A percentile compares a stretch with the other conserved stretches of the same genome.
phyloP scores from a whole-genome alignment of 92 coral and sea anemone genomes.

The Heteractis magnifica region DNA sequence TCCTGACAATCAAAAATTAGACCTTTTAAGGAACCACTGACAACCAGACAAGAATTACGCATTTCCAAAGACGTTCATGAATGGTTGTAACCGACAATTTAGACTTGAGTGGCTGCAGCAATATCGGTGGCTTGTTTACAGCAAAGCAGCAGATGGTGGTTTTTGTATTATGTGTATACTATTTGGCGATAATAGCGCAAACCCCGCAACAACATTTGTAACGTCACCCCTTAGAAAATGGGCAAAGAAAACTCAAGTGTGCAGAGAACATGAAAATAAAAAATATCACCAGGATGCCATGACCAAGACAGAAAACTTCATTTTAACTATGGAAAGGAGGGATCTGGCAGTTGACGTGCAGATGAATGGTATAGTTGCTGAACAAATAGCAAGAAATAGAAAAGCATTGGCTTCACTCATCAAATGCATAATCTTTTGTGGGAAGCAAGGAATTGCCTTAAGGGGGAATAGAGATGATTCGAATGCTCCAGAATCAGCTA shows the following conservation, averaged over 20 bases:
- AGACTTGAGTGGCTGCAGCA: conserved; percentile 36
- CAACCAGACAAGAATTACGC: conserved; percentile 33
- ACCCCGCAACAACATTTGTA: conserved; percentile 31
- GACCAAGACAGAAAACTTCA: conserved; percentile 7
- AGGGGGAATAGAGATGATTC: conserved; percentile 68
- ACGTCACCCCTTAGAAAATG: conserved; percentile 17
- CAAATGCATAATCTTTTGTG: conserved; percentile 4
- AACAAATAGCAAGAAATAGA: neutral
- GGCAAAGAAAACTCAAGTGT: conserved; percentile 26
- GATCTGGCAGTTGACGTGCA: conserved; percentile 4
- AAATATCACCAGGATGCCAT: conserved; percentile 37
- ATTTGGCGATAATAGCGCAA: conserved; percentile 28
- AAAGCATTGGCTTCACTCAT: neutral
- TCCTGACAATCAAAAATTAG: conserved; percentile 24
- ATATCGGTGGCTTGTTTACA: conserved; percentile 43
- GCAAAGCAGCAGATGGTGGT: conserved; percentile 43
- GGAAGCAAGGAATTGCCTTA: conserved; percentile 42
- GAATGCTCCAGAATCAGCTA: neutral
- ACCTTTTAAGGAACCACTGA: conserved; percentile 34
- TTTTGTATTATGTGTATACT: conserved; percentile 48
- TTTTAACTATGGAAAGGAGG: conserved; percentile 1
- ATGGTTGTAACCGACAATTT: conserved; percentile 48
- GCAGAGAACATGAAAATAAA: conserved; percentile 44
- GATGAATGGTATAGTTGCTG: neutral
- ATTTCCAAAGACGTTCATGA: conserved; percentile 40